Conservation (phyloP, 2,113 vertebrate species). For the Nestor notabilis region DNA sequence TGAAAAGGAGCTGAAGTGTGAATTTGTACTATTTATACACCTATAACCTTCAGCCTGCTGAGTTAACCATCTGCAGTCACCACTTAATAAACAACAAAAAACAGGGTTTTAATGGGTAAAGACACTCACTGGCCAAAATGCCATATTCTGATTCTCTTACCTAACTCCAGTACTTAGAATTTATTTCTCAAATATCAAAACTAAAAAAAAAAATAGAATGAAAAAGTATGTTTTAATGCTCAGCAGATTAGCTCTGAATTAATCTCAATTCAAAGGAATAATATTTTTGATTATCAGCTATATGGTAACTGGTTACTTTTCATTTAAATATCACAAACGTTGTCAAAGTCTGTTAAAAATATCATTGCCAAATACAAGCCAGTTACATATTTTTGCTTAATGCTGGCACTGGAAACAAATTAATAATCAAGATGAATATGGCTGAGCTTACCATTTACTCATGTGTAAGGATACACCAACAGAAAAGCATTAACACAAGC, state of each 20-base stretch:
- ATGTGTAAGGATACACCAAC: background rate
- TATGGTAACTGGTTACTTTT: background rate
- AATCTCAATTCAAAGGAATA: background rate
- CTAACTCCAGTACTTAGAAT: background rate
- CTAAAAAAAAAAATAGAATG: background rate
- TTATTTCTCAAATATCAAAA: background rate
- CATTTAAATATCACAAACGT: background rate
- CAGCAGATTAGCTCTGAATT: background rate
- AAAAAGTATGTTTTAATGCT: background rate
- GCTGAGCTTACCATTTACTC: background rate
- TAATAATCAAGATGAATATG: background rate
- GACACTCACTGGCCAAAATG: background rate
- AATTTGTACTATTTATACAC: background rate
- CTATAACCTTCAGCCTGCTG: conserved; percentile 1
- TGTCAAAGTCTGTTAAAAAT: background rate
- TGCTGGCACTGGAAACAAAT: background rate
- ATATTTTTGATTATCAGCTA: background rate
- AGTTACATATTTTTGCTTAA: background rate
- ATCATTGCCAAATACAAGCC: background rate
- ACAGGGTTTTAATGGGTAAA: background rate
- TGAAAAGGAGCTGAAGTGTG: background rate
- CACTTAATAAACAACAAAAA: background rate
- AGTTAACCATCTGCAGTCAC: conserved; percentile 11
- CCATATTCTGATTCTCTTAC: background rate
- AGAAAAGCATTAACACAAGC: background rate